These are phyloP conservation scores for Tetraneura akinire DNA, from an alignment of 1,140 invertebrate species.

Conservation along the genomic window DNA sequence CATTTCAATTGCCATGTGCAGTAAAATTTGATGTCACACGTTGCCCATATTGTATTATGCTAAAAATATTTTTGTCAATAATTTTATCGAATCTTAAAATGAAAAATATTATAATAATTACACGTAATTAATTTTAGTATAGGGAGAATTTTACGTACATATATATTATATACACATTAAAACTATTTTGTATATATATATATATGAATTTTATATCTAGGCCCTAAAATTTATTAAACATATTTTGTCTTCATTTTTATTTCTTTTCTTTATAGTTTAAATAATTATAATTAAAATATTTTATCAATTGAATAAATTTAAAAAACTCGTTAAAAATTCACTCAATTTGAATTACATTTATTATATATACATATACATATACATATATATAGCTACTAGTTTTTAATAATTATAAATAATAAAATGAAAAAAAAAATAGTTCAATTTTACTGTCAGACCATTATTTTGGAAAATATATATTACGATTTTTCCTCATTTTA, in stretches of 20 bases:
- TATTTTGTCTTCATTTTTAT: constrained; percentile 27
- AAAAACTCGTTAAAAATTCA: constrained; percentile 46
- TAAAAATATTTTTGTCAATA: constrained; percentile 30
- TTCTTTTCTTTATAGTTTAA: constrained; percentile 47
- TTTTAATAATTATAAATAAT: constrained; percentile 39
- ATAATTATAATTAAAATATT: not conserved
- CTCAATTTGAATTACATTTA: constrained; percentile 43
- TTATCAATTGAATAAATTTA: not conserved
- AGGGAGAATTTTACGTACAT: constrained; percentile 30
- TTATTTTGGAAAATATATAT: constrained; percentile 3
- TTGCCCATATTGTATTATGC: constrained; percentile 1
- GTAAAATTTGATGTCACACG: constrained; percentile 33
- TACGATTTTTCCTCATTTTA: constrained; percentile 20
- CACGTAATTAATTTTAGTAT: constrained; percentile 45
- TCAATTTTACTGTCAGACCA: constrained; percentile 6
- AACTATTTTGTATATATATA: constrained; percentile 48
- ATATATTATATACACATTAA: constrained; percentile 26
- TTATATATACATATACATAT: too few species aligned
- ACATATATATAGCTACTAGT: constrained; percentile 23
- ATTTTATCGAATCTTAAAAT: constrained; percentile 30
- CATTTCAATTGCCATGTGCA: constrained; percentile 32
- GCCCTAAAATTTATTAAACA: constrained; percentile 38
- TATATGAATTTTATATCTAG: constrained; percentile 51
- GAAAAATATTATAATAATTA: constrained; percentile 12
- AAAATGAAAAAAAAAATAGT: not conserved